A percentile compares a stretch with the other conserved stretches of the same genome.
These are phyloP conservation scores for Lycaon pictus DNA, from an alignment of 2,113 vertebrate species.

Conservation along the genomic window DNA sequence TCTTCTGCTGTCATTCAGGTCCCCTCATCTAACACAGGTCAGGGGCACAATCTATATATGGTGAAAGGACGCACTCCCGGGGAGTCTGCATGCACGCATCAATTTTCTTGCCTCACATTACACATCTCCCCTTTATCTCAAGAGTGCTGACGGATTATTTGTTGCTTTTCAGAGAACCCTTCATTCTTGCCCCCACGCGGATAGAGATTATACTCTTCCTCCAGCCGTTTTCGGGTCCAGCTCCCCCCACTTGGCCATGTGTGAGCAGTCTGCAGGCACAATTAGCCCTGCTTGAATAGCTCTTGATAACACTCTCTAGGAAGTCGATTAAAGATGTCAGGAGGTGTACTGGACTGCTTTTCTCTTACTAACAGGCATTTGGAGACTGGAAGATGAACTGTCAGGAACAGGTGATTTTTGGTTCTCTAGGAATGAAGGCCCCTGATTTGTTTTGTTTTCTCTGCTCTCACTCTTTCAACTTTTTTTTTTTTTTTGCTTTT, in stretches of 20 bases:
- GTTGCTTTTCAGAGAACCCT: slow-evolving; percentile 78
- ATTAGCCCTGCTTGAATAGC: slow-evolving; percentile 88
- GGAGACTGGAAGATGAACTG: slow-evolving; percentile 64
- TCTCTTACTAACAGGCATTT: slow-evolving; percentile 81
- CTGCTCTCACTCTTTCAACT: neutral
- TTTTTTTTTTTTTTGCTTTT: neutral
- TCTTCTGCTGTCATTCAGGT: slow-evolving; percentile 23
- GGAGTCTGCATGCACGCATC: neutral
- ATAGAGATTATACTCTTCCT: slow-evolving; percentile 76
- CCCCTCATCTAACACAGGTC: neutral
- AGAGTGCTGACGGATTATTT: slow-evolving; percentile 75
- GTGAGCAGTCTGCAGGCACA: slow-evolving; percentile 85
- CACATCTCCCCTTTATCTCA: slow-evolving; percentile 27
- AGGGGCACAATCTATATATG: neutral
- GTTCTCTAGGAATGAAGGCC: neutral
- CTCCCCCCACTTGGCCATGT: slow-evolving; percentile 82
- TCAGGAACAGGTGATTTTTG: slow-evolving; percentile 79
- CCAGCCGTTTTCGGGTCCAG: slow-evolving; percentile 84
- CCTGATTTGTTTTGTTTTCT: neutral
- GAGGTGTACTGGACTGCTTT: slow-evolving; percentile 81
- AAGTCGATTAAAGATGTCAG: slow-evolving; percentile 88
- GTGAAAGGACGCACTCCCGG: neutral
- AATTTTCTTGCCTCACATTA: neutral
- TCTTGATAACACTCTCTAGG: slow-evolving; percentile 85
- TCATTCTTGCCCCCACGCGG: slow-evolving; percentile 72